Base-by-base conservation (phyloP, 2,113 vertebrate genomes). In the Aegypius monachus region DNA sequence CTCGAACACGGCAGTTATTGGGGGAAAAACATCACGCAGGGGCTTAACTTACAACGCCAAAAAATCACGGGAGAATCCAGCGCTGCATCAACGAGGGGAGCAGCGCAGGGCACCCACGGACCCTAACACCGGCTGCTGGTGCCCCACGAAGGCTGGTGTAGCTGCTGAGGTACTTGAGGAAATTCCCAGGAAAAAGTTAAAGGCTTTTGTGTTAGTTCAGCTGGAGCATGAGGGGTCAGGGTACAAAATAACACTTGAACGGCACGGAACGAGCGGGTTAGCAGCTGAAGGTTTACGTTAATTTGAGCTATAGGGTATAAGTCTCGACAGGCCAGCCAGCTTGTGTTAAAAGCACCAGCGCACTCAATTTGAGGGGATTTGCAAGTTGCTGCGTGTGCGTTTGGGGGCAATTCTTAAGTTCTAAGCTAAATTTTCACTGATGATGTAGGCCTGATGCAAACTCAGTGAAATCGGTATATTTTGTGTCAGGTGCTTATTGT, bases 61-160 rank as follows among this genome's bases (percentile, higher is more conserved):
- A 61, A 91, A 88, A 20, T 43, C 25, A 18, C 11, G 20, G 36
- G 23, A 59, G 31, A 68, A 68, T n/a, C 21, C 31, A 55, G 1
- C 0, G 0, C 9, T 48, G 18, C 16, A 34, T 50, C 25, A 43
- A 40, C 20, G 50, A 55, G 23, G 4, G 6, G 7, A 79, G 11
- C 38, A 40, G 27, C 0, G 1, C 56, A 59, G 48, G 22, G 34
- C 27, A 50, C 48, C 10, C 62, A 52, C 25, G 19, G 52, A 25
- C 21, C 34, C 43, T 8, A 21, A 58, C 8, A 5, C 66, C n/a
- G 23, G 23, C n/a, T 78, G 11, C 42, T 45, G 29, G 20, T 66
- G 26, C 18, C 19, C 21, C 0, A 0, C 0, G 2, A 84, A 71
- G 52, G 34, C 38, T 79, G 77, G 58, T 0, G 2, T 65, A 71